Evolutionary conservation across 1,140 invertebrate genomes (phyloP).

Genomic region (Drosophila melanica): DNA sequence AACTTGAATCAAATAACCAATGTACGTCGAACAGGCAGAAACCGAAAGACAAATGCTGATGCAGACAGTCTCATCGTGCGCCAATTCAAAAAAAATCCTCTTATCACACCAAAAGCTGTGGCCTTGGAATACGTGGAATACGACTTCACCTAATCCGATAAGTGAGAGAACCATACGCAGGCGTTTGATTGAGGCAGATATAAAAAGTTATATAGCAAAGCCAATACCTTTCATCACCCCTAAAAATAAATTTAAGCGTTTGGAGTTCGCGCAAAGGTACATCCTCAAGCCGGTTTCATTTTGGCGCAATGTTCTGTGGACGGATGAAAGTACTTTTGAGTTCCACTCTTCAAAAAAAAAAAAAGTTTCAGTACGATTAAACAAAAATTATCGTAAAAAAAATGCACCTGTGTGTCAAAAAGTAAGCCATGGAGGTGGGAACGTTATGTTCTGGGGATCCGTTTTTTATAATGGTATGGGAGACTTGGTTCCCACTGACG

Average conservation of each 20-base stretch:
- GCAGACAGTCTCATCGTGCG: slow-evolving; percentile 27
- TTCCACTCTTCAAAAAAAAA: no score
- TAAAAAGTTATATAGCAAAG: slow-evolving; percentile 25
- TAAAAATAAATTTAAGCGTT: slow-evolving; percentile 26
- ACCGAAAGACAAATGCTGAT: slow-evolving; percentile 27
- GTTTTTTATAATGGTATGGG: no score
- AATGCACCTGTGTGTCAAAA: no score
- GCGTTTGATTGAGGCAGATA: slow-evolving; percentile 17
- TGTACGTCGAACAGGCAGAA: slow-evolving; percentile 10
- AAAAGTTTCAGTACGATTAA: no score
- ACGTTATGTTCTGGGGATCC: no score
- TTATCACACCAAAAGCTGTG: slow-evolving; percentile 28
- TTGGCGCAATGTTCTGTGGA: slow-evolving; percentile 31
- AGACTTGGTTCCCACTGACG: neutral
- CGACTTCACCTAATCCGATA: slow-evolving; percentile 21
- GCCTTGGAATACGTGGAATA: slow-evolving; percentile 27
- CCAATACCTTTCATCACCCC: slow-evolving; percentile 28
- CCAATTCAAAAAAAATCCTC: slow-evolving; percentile 19
- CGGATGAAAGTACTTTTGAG: slow-evolving; percentile 38
- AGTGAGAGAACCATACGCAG: slow-evolving; percentile 31
- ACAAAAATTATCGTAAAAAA: no score
- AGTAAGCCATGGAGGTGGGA: no score
- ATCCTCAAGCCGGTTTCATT: slow-evolving; percentile 23
- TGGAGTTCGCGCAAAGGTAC: slow-evolving; percentile 21
- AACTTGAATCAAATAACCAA: slow-evolving; percentile 22